Base-by-base conservation (phyloP, 1,140 invertebrate species). In the Rhopalosiphum padi region DNA sequence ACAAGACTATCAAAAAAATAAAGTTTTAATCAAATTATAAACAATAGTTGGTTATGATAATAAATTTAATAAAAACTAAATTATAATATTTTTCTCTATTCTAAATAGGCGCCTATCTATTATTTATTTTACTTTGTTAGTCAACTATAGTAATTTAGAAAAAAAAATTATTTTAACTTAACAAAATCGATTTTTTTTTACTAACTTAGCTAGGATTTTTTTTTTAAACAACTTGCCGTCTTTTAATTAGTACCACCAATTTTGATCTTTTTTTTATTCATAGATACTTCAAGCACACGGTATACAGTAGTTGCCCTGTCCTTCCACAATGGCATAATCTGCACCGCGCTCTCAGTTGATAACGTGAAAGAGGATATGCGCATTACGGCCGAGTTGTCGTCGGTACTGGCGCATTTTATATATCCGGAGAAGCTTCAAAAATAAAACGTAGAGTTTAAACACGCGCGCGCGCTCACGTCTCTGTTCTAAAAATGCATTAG, bases 331-430 rank as follows among this genome's bases (percentile, higher is more conserved):
- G 60, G n/a, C n/a, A 77, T n/a, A 77, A 77, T 77, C n/a, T 77
- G 60, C 60, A 77, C 15, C 30, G 51, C 30, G 43, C 30, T 91
- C 30, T 43, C 46, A 7, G 30, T 85, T 86, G 91, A 89, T 77
- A 94, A 68, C 87, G 55, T 93, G 85, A 89, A 93, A 93, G 85
- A 93, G 60, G 93, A 89, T 93, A 93, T 93, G 93, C 87, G 87
- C 60, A 41, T 77, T 25, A 51, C 53, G 30, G 22, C 46, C 55
- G 51, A 37, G 53, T 93, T 93, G 23, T 85, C 87, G 93, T 53
- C 53, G 48, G 11, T 46, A 46, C 30, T 51, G 15, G 53, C 91
- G 68, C 90, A 91, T 85, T 85, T 30, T 23, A 68, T 93, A 51
- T n/a, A 37, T 48, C 93, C 53, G 87, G 53, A 93, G 55, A 87